Percentiles rank a stretch among this genome's conserved stretches.
These are phyloP conservation scores for Nothobranchius kuhntae DNA, from an alignment of 2,113 vertebrate species.

Conservation along the genomic window DNA sequence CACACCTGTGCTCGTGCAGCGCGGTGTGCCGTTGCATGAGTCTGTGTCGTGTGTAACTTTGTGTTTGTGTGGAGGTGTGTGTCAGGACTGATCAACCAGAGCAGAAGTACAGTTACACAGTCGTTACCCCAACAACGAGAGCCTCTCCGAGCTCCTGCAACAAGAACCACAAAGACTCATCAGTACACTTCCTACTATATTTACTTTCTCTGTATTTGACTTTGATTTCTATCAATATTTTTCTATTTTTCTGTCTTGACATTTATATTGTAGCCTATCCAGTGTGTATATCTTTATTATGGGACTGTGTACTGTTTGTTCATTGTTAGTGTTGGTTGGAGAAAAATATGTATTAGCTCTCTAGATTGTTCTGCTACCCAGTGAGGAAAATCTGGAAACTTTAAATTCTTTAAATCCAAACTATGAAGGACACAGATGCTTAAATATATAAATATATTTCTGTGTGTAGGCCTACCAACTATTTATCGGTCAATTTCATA, in stretches of 20 bases:
- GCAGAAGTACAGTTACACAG: conserved; percentile 56
- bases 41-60: conserved; percentile 47
- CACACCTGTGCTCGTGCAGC: conserved; percentile 32
- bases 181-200: conserved; percentile 64
- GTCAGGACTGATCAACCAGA: conserved; percentile 52
- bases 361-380: conserved; percentile 67
- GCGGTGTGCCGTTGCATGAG: conserved; percentile 54
- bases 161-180: conserved; percentile 72
- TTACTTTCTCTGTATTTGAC: conserved; percentile 78
- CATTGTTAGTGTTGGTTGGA: conserved; percentile 74
- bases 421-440: conserved; percentile 68
- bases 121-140: conserved; percentile 62
- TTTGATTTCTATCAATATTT: conserved; percentile 83
- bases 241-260: conserved; percentile 84
- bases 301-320: conserved; percentile 77
- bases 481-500: conserved; percentile 79
- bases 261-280: conserved; percentile 77
- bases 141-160: conserved; percentile 63
- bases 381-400: conserved; percentile 57
- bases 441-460: conserved; percentile 70
- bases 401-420: conserved; percentile 50
- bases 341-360: conserved; percentile 67
- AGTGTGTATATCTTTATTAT: conserved; percentile 82
- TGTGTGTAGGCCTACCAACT: conserved; percentile 73
- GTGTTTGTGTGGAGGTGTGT: conserved; percentile 39